phyloP scores from a whole-genome alignment of 2,888 invertebrate species.

The Octodonta nipae region DNA sequence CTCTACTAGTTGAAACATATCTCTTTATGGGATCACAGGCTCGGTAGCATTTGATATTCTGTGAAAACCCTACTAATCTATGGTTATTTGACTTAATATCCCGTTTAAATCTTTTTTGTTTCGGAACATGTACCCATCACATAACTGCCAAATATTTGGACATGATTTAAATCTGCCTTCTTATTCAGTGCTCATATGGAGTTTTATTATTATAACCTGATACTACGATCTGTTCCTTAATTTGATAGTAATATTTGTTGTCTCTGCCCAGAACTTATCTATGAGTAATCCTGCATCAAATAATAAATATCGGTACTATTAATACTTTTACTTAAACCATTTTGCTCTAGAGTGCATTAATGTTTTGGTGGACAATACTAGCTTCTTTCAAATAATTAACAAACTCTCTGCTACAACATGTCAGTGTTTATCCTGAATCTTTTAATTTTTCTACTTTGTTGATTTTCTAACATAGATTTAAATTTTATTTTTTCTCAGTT shows the following conservation, averaged over 20 bases:
- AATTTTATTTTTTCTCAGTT: no score
- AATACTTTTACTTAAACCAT: constrained; percentile 8
- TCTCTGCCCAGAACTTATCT: neutral
- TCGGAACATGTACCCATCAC: no score
- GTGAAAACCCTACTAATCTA: no score
- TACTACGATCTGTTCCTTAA: neutral
- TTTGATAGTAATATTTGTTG: neutral
- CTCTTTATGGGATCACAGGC: no score
- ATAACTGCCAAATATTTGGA: neutral
- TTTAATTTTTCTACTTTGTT: constrained; percentile 17
- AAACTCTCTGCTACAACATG: constrained; percentile 6
- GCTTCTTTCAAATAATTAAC: constrained; percentile 5
- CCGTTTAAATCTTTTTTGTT: no score
- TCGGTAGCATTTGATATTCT: no score
- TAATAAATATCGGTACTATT: constrained; percentile 6
- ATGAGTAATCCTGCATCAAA: neutral
- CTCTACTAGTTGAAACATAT: no score
- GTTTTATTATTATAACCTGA: neutral
- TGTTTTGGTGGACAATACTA: constrained; percentile 6
- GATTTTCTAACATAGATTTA: constrained; percentile 8
- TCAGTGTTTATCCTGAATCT: constrained; percentile 16
- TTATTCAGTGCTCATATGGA: neutral
- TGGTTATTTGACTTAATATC: no score
- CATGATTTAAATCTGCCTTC: neutral
- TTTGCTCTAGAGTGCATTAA: constrained; percentile 8